phyloP scores from a whole-genome alignment of 2,888 invertebrate genomes.

The Didymodactylos carnosus region DNA sequence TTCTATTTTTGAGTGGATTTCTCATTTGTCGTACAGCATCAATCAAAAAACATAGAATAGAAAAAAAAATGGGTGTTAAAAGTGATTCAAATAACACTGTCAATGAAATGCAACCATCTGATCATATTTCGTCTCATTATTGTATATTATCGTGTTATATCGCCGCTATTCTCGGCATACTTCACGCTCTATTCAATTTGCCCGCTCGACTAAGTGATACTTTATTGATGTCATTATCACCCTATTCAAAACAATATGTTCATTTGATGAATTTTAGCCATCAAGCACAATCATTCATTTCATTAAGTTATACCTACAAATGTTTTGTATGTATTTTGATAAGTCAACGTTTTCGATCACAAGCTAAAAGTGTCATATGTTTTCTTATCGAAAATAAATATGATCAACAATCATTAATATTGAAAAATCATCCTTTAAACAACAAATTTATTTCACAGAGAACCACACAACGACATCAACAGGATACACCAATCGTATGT shows the following conservation, averaged over 20 bases:
- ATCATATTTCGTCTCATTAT: too few species aligned
- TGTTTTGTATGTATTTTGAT: neutral
- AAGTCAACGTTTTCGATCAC: neutral
- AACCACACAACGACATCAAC: too few species aligned
- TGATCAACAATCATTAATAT: too few species aligned
- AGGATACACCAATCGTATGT: too few species aligned
- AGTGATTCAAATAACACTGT: too few species aligned
- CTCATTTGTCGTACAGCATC: neutral
- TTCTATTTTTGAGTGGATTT: neutral
- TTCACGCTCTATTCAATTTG: neutral
- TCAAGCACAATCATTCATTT: neutral
- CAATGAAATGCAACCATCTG: neutral
- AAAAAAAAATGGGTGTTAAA: neutral
- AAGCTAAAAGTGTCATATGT: neutral
- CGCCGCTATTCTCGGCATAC: neutral
- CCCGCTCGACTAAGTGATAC: neutral
- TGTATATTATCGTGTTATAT: too few species aligned
- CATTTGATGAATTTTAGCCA: neutral
- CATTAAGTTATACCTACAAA: neutral
- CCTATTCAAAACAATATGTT: too few species aligned
- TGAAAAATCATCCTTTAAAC: too few species aligned
- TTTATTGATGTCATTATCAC: neutral
- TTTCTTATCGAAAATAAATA: neutral
- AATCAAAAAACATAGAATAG: neutral
- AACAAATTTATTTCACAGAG: too few species aligned